Percentiles rank a stretch among this genome's conserved stretches.
Conservation (phyloP, 2,113 vertebrate species). For the Pampusana beccarii region DNA sequence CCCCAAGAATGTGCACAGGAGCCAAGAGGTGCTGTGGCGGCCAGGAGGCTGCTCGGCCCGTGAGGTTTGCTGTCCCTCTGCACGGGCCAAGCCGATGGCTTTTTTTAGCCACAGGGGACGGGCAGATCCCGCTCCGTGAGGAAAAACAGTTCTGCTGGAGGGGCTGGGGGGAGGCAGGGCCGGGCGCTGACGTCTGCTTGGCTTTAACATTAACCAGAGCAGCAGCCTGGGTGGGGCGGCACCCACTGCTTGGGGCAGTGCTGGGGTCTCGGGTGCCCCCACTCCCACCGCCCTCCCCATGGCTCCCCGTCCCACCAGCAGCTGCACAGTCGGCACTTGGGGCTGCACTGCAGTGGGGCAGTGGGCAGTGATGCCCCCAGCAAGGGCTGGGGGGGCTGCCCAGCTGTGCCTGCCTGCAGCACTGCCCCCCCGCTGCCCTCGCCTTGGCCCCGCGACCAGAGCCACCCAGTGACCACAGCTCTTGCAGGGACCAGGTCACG, state of each 20-base stretch:
- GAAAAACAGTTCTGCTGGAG: background rate
- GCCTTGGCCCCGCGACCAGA: background rate
- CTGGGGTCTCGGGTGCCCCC: background rate
- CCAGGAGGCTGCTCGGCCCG: background rate
- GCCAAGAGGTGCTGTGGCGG: background rate
- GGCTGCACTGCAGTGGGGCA: background rate
- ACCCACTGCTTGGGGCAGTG: background rate
- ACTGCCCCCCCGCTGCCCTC: background rate
- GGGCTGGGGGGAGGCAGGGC: background rate
- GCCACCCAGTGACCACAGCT: background rate
- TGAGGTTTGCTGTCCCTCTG: background rate
- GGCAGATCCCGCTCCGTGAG: background rate
- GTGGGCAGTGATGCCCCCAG: no score
- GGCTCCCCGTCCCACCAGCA: background rate
- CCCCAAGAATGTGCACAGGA: fast-evolving
- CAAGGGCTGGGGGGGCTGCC: background rate
- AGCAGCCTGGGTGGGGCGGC: background rate
- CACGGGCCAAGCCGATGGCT: background rate
- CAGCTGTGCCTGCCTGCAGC: fast-evolving
- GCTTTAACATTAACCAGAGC: constrained; percentile 60
- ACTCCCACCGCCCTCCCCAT: fast-evolving
- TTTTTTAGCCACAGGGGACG: constrained; percentile 29
- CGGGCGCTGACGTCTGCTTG: background rate
- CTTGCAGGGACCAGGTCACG: background rate
- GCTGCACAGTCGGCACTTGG: fast-evolving